phyloP scores from a whole-genome alignment of 23 tunicate genomes.

The Clavelina lepadiformis region DNA sequence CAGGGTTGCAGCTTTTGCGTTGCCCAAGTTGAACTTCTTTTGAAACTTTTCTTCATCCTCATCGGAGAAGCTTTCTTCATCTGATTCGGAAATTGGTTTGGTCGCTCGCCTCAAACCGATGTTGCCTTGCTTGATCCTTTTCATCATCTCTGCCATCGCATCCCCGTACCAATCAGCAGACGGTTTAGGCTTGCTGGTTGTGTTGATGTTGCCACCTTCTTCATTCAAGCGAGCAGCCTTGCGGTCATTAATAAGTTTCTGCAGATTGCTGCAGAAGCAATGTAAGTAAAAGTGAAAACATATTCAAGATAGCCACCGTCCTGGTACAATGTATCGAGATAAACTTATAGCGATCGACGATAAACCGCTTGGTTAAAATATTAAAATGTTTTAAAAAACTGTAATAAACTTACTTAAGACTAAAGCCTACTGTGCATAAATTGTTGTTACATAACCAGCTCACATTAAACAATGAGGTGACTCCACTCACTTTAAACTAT shows the following conservation, averaged over 20 bases:
- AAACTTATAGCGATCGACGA: too few relatives aligned
- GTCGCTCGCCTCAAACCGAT: slow-evolving; percentile 30
- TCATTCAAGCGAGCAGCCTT: slow-evolving; percentile 13
- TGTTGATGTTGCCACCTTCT: not conserved
- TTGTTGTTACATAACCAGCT: too few relatives aligned
- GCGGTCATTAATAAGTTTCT: slow-evolving; percentile 29
- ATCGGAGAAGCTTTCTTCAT: not conserved
- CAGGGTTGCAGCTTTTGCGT: slow-evolving; percentile 8
- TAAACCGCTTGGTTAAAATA: too few relatives aligned
- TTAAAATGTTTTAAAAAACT: too few relatives aligned
- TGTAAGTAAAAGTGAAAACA: too few relatives aligned
- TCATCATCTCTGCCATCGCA: slow-evolving; percentile 90
- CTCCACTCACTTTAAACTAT: too few relatives aligned
- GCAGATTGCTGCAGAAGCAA: slow-evolving; percentile 21
- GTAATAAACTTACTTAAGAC: too few relatives aligned
- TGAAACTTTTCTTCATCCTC: not conserved
- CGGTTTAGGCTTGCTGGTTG: not conserved
- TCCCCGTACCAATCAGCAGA: slow-evolving; percentile 34
- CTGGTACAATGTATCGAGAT: too few relatives aligned
- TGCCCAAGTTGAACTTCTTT: slow-evolving; percentile 3
- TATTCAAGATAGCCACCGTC: too few relatives aligned
- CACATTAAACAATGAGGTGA: too few relatives aligned
- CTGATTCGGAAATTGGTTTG: slow-evolving; percentile 8
- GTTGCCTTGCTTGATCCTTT: slow-evolving; percentile 56
- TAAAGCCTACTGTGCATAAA: too few relatives aligned